phyloP scores from a whole-genome alignment of 2,888 invertebrate genomes.

The Antheraea yamamai region DNA sequence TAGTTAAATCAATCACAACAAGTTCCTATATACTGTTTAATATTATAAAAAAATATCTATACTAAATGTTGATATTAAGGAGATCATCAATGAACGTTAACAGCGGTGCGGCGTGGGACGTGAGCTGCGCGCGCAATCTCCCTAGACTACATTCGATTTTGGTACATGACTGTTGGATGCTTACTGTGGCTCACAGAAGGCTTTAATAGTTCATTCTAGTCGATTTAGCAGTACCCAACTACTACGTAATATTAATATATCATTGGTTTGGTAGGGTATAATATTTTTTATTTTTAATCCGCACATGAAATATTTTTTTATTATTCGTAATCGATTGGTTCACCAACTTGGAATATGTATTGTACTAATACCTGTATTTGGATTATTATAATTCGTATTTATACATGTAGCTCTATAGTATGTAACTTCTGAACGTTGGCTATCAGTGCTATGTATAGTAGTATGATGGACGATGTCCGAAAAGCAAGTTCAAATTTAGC shows the following conservation, averaged over 20 bases:
- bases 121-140: conserved; percentile 75
- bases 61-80: conserved; percentile 71
- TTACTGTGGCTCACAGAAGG: conserved; percentile 73
- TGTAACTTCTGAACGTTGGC: neutral
- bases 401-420: neutral
- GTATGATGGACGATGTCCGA: neutral
- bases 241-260: conserved; percentile 45
- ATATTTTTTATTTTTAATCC: neutral
- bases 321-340: conserved; percentile 15
- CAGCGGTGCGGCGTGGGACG: conserved; percentile 68
- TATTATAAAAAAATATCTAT: conserved; percentile 43
- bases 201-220: conserved; percentile 79
- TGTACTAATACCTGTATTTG: neutral
- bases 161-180: conserved; percentile 82
- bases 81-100: conserved; percentile 79
- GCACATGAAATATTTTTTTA: neutral
- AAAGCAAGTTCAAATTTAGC: neutral
- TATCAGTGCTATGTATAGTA: neutral
- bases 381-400: neutral
- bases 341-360: conserved; percentile 13
- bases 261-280: neutral
- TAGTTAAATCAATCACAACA: conserved; percentile 30
- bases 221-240: conserved; percentile 57
- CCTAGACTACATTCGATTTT: conserved; percentile 81
- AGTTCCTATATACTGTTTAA: neutral